A percentile compares a stretch with the other conserved stretches of the same genome.
phyloP scores from a whole-genome alignment of 2,113 vertebrate species.

The Muntiacus muntjak region DNA sequence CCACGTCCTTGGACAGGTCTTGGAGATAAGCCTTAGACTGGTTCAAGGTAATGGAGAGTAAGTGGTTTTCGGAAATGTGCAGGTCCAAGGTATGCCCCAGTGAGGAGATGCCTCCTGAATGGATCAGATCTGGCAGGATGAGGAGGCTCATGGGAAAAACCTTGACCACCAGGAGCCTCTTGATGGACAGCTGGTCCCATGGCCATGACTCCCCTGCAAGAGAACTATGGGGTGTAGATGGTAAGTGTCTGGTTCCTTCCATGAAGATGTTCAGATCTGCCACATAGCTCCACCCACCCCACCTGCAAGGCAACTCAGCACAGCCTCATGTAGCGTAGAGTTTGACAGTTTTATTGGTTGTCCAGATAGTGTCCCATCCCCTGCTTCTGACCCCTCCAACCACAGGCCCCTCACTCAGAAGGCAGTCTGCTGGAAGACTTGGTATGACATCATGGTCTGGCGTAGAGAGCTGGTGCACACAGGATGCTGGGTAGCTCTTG shows the following conservation, averaged over 20 bases:
- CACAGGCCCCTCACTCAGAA: slow-evolving; percentile 79
- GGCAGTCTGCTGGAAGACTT: slow-evolving; percentile 76
- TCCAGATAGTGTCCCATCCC: slow-evolving; percentile 24
- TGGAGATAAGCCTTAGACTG: slow-evolving; percentile 64
- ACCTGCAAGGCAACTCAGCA: slow-evolving; percentile 79
- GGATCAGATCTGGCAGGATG: slow-evolving; percentile 78
- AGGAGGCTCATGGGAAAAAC: slow-evolving; percentile 82
- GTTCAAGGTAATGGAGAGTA: slow-evolving; percentile 7
- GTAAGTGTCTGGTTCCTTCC: slow-evolving; percentile 40
- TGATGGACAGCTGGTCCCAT: slow-evolving; percentile 81
- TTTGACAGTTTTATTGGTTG: slow-evolving; percentile 79
- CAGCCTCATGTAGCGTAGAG: slow-evolving; percentile 71
- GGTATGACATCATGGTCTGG: slow-evolving; percentile 67
- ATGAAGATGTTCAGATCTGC: slow-evolving; percentile 80
- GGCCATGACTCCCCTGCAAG: slow-evolving; percentile 86
- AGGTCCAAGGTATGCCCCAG: slow-evolving; percentile 80
- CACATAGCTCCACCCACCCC: slow-evolving; percentile 75
- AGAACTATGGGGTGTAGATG: slow-evolving; percentile 83
- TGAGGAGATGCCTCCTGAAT: slow-evolving; percentile 81
- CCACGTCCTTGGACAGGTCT: slow-evolving; percentile 81
- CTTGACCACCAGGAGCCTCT: slow-evolving; percentile 87
- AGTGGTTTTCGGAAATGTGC: slow-evolving; percentile 79
- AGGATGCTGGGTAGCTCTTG: background rate
- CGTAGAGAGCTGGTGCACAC: fast-evolving
- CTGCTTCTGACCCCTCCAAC: slow-evolving; percentile 67